Evolutionary conservation across 2,113 vertebrate species (phyloP), one percentile per base, ranked within the genome.

Genomic region (Symphodus melops): DNA sequence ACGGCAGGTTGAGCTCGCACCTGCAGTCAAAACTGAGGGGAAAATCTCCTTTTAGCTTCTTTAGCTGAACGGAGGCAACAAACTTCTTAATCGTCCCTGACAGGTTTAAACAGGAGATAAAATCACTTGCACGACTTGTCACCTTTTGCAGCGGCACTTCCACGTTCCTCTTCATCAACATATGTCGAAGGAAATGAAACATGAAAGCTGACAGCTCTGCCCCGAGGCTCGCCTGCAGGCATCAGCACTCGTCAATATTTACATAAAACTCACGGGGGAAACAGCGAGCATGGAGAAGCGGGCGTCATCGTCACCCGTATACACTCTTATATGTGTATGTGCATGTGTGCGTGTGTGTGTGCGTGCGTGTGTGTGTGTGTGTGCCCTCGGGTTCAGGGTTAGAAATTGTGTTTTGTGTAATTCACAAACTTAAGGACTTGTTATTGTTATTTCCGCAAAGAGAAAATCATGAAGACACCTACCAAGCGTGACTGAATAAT

Each of bases 191-290:
- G 82, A 86, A 86, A 72, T 20, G 74, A 79, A 80, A 77, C 28
- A 63, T 75, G 73, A 48, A 81, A 74, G 72, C 84, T 79, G 86
- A 77, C 67, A 23, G 77, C 61, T 82, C 62, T 54, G 66, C 72
- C 0, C 53, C 0, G 70, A 1, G 65, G 52, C 76, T 52, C 62
- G n/a, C 63, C 85, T 49, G 65, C 72, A 54, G 78, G 78, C 72
- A 37, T 14, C 42, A 37, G 13, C 80, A 8, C 78, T 65, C 52
- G 25, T 77, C 82, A 90, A 85, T 88, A 90, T 90, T 90, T 90
- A 90, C 86, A 88, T 82, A 85, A 66, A 75, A 8, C 68, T 72
- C 82, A 68, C 76, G 4, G 8, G 82, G 77, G 84, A 83, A 60
- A 75, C 71, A 76, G 76, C 76, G 17, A 41, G 23, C 53, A 9